Evolutionary conservation across 2,113 vertebrate species (phyloP).

Genomic region (Circaetus cinerascens): DNA sequence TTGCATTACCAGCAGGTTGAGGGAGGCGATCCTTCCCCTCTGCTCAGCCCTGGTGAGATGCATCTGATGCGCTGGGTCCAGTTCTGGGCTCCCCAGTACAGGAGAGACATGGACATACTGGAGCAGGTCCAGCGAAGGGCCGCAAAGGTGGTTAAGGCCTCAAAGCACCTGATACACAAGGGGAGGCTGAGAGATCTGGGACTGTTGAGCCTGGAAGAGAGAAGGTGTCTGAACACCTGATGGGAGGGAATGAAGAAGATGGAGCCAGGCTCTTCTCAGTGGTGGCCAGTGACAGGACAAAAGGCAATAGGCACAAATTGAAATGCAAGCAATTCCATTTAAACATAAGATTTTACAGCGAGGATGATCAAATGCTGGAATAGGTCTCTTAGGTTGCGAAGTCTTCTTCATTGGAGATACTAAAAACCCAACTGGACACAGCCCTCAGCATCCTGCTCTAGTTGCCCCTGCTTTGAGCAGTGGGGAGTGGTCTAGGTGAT

Average conservation of each 20-base stretch:
- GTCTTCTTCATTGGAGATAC: not conserved
- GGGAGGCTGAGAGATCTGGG: not conserved
- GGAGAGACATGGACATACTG: not conserved
- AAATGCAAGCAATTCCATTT: not conserved
- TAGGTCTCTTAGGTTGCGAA: not conserved
- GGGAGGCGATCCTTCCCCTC: not conserved
- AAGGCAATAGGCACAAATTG: not conserved
- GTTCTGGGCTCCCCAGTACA: not conserved
- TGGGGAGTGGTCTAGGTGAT: accelerated
- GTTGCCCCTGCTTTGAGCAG: not conserved
- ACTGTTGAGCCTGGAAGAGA: not conserved
- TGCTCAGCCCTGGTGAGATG: not conserved
- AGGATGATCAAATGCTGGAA: not conserved
- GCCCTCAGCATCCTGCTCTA: not conserved
- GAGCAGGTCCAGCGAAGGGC: not conserved
- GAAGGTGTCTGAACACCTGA: not conserved
- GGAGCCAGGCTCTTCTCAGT: not conserved
- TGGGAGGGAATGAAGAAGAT: not conserved
- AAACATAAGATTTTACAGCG: not conserved
- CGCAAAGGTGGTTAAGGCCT: not conserved
- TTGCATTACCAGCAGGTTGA: not conserved
- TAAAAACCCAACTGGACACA: not conserved
- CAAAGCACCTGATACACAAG: not conserved
- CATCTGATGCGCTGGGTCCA: not conserved
- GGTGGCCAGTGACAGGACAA: not conserved